Conservation (phyloP, 1,140 invertebrate genomes). For the Hylaeus anthracinus region DNA sequence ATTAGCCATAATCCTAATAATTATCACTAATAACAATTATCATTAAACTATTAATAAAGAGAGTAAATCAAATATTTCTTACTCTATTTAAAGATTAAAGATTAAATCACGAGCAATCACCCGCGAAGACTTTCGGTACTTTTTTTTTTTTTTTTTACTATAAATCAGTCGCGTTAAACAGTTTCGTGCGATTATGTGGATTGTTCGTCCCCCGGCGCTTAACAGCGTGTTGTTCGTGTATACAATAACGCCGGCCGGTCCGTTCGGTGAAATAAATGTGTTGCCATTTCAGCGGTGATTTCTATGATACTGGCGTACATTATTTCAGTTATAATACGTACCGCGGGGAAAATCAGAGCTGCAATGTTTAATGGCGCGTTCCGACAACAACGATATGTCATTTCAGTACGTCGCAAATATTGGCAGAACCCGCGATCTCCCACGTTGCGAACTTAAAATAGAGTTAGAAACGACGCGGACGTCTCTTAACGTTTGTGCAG, state of each 20-base stretch:
- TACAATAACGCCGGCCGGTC: neutral
- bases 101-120: too few relatives aligned
- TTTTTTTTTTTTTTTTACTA: too few relatives aligned
- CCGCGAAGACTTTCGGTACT: too few relatives aligned
- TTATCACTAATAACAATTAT: too few relatives aligned
- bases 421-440: conserved; percentile 8
- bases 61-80: too few relatives aligned
- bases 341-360: conserved; percentile 1
- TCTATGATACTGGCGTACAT: conserved; percentile 15
- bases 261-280: neutral
- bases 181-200: conserved; percentile 7
- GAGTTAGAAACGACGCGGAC: conserved; percentile 19
- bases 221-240: conserved; percentile 7
- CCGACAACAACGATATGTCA: conserved; percentile 45
- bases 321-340: conserved; percentile 36
- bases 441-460: conserved; percentile 17
- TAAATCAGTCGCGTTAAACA: neutral
- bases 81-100: too few relatives aligned
- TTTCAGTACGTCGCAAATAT: conserved; percentile 44
- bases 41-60: too few relatives aligned
- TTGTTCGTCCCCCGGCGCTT: conserved; percentile 5
- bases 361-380: conserved; percentile 44
- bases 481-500: conserved; percentile 29
- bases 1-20: too few relatives aligned
- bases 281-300: conserved; percentile 19